phyloP scores from a whole-genome alignment of 2,888 invertebrate species.

The Plebejus anna region DNA sequence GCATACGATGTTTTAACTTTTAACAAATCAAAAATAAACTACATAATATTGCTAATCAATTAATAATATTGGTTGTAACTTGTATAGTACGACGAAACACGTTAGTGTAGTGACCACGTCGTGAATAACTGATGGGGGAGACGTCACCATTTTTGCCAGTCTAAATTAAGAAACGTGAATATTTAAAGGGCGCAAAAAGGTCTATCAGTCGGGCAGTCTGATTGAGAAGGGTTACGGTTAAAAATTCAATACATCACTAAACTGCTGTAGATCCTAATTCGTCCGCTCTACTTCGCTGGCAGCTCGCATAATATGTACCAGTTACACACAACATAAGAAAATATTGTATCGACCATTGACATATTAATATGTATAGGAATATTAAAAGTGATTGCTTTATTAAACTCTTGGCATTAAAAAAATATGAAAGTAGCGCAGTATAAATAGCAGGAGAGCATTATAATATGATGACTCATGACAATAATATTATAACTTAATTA shows the following conservation, averaged over 20 bases:
- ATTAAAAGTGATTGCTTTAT: background rate
- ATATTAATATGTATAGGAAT: background rate
- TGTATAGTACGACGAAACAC: background rate
- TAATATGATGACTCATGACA: no score
- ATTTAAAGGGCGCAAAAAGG: constrained; percentile 75
- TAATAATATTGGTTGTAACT: background rate
- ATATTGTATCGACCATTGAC: background rate
- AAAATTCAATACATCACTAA: constrained; percentile 67
- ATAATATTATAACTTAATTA: no score
- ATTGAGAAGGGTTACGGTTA: constrained; percentile 77
- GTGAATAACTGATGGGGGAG: constrained; percentile 30
- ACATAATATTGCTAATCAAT: no score
- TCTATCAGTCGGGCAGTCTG: constrained; percentile 76
- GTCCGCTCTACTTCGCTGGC: background rate
- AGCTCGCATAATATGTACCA: background rate
- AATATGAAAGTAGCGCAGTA: background rate
- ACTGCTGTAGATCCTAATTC: constrained; percentile 45
- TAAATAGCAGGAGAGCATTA: no score
- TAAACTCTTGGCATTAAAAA: no score
- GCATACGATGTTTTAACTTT: no score
- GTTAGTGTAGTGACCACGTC: background rate
- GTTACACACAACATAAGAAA: background rate
- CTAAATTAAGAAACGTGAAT: constrained; percentile 77
- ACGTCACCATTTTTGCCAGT: constrained; percentile 54
- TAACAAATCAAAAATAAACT: no score